Conservation (phyloP, 2,797 vertebrate species). For the Distichodus sexfasciatus region DNA sequence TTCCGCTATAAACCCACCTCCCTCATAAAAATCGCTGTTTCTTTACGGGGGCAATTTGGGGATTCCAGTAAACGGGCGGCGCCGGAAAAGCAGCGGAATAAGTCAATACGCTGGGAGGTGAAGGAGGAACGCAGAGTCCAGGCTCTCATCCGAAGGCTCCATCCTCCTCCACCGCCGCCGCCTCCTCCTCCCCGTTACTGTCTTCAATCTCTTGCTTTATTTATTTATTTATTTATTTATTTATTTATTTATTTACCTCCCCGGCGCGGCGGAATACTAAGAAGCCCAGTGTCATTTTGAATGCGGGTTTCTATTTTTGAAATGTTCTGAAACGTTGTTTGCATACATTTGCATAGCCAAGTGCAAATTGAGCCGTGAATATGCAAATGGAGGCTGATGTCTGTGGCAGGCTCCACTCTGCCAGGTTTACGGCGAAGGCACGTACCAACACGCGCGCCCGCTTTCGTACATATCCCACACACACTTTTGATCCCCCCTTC, state of each 20-base stretch:
- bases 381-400: constrained; percentile 82
- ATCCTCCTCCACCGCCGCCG: too few species aligned
- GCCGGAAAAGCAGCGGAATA: background rate
- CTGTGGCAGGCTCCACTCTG: constrained; percentile 80
- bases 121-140: constrained; percentile 35
- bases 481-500: constrained; percentile 11
- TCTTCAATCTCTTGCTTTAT: constrained; percentile 55
- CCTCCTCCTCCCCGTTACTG: constrained; percentile 63
- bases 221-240: constrained; percentile 38
- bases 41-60: background rate
- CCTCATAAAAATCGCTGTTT: background rate
- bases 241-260: constrained; percentile 41
- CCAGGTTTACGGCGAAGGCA: constrained; percentile 73
- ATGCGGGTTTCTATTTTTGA: constrained; percentile 83
- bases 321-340: constrained; percentile 84
- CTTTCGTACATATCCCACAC: constrained; percentile 20
- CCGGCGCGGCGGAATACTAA: constrained; percentile 74
- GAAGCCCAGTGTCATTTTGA: constrained; percentile 74
- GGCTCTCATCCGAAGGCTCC: constrained; percentile 59
- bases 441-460: constrained; percentile 59
- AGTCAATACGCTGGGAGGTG: background rate
- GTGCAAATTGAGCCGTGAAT: constrained; percentile 85
- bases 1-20: background rate
- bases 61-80: background rate
- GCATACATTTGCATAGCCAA: constrained; percentile 86